Conservation (phyloP, 2,113 vertebrate genomes). For the Strix aluco region DNA sequence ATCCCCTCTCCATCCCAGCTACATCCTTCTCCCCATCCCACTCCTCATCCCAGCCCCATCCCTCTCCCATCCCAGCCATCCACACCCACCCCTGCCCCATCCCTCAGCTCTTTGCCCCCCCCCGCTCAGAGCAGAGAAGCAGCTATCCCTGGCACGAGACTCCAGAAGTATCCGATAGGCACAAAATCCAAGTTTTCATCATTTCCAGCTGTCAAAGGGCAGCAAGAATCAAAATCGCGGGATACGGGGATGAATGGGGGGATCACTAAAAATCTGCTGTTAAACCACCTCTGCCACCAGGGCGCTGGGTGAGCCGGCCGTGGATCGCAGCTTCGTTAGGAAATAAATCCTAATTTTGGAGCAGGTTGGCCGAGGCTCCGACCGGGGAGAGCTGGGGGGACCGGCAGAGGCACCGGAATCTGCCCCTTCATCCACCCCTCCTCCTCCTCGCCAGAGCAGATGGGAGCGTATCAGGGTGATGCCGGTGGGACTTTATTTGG, state of each 20-base stretch:
- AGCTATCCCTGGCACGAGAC: background rate
- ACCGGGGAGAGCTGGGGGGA: background rate
- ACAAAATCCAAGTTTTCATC: conserved; percentile 50
- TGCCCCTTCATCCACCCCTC: background rate
- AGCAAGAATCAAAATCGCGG: conserved; percentile 34
- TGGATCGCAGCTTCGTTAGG: conserved; percentile 18
- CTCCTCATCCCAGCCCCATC: background rate
- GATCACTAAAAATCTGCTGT: conserved; percentile 39
- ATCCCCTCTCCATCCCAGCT: no score
- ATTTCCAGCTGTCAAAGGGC: conserved; percentile 43
- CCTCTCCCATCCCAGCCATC: background rate
- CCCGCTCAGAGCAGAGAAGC: background rate
- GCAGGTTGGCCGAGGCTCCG: background rate
- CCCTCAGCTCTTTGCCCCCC: background rate
- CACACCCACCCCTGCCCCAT: background rate
- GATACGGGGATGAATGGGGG: conserved; percentile 50
- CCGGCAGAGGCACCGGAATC: background rate
- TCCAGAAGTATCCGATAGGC: conserved; percentile 4
- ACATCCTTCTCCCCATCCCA: background rate
- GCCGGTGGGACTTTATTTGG: no score
- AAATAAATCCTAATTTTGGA: conserved; percentile 41
- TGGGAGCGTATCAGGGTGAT: background rate
- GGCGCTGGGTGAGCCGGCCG: background rate
- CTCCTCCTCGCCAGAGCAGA: background rate
- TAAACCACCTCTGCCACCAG: conserved; percentile 24